Evolutionary conservation across 2,113 vertebrate species (phyloP).

Genomic region (Oenanthe melanoleuca): DNA sequence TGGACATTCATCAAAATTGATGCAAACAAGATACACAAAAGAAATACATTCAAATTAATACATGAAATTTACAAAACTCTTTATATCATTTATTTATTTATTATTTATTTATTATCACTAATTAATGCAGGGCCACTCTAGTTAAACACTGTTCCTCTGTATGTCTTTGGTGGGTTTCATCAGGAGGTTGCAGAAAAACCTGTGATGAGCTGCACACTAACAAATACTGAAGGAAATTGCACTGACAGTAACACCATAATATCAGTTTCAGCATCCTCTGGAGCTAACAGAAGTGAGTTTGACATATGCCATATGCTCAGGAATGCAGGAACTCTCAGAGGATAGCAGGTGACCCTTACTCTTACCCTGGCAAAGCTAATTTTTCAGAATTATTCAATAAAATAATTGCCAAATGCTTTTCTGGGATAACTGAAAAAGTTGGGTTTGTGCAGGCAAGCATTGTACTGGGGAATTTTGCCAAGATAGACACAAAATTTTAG

Average conservation of each 20-base stretch:
- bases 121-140: fast-evolving
- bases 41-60: neutral
- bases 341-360: neutral
- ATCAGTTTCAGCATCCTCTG: neutral
- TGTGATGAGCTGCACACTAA: neutral
- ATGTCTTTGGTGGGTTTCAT: neutral
- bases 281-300: neutral
- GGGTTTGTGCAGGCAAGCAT: neutral
- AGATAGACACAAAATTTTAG: neutral
- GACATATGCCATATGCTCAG: neutral
- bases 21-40: neutral
- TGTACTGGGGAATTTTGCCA: neutral
- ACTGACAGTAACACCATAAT: neutral
- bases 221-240: neutral
- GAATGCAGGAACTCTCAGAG: neutral
- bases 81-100: neutral
- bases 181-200: neutral
- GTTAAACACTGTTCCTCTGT: neutral
- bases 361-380: neutral
- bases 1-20: neutral
- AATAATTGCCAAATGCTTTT: neutral
- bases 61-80: neutral
- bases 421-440: neutral
- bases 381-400: neutral
- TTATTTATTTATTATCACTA: neutral